Evolutionary conservation across 1,140 invertebrate genomes (phyloP).

Genomic region (Zeugodacus cucurbitae): DNA sequence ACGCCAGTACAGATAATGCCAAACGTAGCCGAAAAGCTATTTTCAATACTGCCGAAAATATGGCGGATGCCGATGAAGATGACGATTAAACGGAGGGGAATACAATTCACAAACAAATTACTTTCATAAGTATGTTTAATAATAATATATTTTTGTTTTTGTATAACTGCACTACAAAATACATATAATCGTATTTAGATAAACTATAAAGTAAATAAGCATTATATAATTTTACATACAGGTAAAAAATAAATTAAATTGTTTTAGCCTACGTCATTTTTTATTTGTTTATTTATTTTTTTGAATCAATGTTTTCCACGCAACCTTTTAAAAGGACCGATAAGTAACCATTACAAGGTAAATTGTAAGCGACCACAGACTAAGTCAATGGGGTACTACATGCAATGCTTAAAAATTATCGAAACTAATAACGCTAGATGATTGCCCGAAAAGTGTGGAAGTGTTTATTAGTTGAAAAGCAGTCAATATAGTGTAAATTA

Average conservation of each 20-base stretch:
- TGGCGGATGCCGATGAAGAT: conserved; percentile 51
- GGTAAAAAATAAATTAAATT: conserved; percentile 41
- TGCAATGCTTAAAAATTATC: background rate
- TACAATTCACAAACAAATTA: background rate
- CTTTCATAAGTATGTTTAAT: background rate
- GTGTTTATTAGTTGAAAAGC: background rate
- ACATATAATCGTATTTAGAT: conserved; percentile 25
- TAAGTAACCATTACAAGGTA: conserved; percentile 38
- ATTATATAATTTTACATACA: conserved; percentile 34
- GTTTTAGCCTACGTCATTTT: conserved; percentile 28
- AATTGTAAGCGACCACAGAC: background rate
- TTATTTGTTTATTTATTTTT: background rate
- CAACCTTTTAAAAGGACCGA: background rate
- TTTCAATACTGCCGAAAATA: conserved; percentile 52
- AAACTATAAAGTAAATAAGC: conserved; percentile 37
- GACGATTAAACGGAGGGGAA: background rate
- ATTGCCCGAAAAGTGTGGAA: background rate
- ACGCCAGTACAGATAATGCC: conserved; percentile 40
- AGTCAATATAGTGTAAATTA: background rate
- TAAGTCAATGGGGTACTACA: background rate
- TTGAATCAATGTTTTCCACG: background rate
- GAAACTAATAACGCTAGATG: background rate
- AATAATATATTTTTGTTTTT: conserved; percentile 22
- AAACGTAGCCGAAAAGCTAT: conserved; percentile 56
- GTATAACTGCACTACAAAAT: conserved; percentile 41